Conservation (phyloP, 2,888 invertebrate species). For the Oscheius onirici region DNA sequence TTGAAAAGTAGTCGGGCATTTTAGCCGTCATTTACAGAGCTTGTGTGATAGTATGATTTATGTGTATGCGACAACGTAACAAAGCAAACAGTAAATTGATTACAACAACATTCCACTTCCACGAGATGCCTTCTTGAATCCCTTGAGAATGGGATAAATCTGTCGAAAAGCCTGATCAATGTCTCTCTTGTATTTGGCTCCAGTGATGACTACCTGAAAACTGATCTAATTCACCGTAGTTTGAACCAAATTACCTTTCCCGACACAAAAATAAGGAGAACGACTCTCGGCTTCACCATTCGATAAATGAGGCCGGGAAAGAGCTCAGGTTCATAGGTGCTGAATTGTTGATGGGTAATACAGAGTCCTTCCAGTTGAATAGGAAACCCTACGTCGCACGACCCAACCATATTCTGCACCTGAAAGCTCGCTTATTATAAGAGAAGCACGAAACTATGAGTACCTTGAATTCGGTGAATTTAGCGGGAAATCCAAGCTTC, state of each 20-base stretch:
- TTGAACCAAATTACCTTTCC: constrained; percentile 80
- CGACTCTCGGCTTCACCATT: constrained; percentile 88
- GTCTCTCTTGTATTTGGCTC: constrained; percentile 89
- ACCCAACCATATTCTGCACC: constrained; percentile 86
- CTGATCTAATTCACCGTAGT: not conserved
- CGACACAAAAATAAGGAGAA: constrained; percentile 95
- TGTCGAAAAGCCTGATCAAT: constrained; percentile 92
- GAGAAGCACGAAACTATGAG: too few relatives aligned
- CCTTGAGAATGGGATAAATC: constrained; percentile 92
- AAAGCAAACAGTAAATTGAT: too few relatives aligned
- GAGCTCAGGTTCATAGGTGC: constrained; percentile 92
- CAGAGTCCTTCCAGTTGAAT: constrained; percentile 84
- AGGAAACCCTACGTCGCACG: constrained; percentile 87
- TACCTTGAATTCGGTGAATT: constrained; percentile 71
- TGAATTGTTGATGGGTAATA: constrained; percentile 84
- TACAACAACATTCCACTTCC: too few relatives aligned
- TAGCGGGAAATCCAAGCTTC: constrained; percentile 81
- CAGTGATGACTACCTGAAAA: constrained; percentile 81
- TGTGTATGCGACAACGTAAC: too few relatives aligned
- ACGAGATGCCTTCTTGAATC: constrained; percentile 82
- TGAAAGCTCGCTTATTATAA: too few relatives aligned
- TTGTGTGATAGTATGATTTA: too few relatives aligned
- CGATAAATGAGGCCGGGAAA: constrained; percentile 98
- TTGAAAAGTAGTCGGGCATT: too few relatives aligned
- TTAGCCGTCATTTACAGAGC: too few relatives aligned